phyloP scores from a whole-genome alignment of 2,113 vertebrate species.

The Turnix velox region DNA sequence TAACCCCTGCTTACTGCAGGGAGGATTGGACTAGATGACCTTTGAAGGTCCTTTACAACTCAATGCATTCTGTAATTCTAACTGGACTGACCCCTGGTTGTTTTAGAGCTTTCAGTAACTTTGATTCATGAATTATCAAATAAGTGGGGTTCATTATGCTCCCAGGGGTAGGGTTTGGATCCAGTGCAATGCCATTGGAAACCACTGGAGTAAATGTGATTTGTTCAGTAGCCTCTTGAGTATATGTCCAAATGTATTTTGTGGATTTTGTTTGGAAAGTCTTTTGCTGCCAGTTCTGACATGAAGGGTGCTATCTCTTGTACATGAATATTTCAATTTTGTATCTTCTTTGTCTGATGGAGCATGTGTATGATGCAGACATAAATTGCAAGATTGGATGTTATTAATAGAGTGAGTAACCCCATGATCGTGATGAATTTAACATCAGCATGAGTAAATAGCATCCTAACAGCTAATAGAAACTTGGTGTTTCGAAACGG shows the following conservation, averaged over 20 bases:
- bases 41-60: too few species aligned
- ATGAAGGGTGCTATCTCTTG: background rate
- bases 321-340: background rate
- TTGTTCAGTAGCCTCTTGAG: background rate
- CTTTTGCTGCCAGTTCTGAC: background rate
- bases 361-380: background rate
- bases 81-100: background rate
- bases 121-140: background rate
- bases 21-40: too few species aligned
- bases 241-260: background rate
- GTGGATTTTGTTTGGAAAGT: background rate
- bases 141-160: background rate
- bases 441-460: background rate
- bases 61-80: too few species aligned
- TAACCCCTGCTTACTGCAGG: too few species aligned
- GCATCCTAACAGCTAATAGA: background rate
- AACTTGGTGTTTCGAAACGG: background rate
- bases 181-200: background rate
- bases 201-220: background rate
- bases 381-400: background rate
- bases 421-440: background rate
- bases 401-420: background rate
- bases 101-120: background rate
- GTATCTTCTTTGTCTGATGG: background rate
- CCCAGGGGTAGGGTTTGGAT: background rate